Evolutionary conservation across 2,113 vertebrate species (phyloP), one percentile per base, ranked within the genome.

Genomic region (Trichechus manatus): DNA sequence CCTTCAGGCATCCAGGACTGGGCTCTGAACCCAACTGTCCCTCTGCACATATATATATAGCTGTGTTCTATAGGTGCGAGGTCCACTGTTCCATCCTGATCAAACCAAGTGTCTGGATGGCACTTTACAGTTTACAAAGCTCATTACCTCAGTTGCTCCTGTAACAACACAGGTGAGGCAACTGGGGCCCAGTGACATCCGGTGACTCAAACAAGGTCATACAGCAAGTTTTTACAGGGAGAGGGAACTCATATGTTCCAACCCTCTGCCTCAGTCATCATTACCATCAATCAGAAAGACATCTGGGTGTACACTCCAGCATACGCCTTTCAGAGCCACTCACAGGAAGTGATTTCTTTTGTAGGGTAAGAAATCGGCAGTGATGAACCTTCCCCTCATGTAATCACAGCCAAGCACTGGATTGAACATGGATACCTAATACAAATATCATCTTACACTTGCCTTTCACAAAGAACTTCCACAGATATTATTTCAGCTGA

Each of bases 141-240:
- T 47, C 64, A 3, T 36, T 42, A 31, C 20, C 31, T 82, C 15
- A 31, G 17, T 15, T 68, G 50, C 47, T 94, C 42, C 47, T 87
- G 1, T 31, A 33, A 63, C 75, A 80, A 77, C 36, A 72, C 0
- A 2, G 39, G 81, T 44, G 72, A 68, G 72, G 81, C 72, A 87
- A 13, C 3, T 15, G 25, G 64, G 66, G 20, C 66, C 84, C n/a
- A 50, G 66, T 9, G 44, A 64, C 15, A 78, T 33, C 59, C 59
- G 68, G 66, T n/a, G 78, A 97, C 59, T 81, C 89, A 90, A 42
- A 20, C 75, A 87, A 74, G 87, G 77, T 89, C 94, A 95, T 83
- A 95, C 17, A 94, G 56, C 86, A 81, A 59, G 89, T n/a, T 92
- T 94, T 74, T 20, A 74, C 89, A 63, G 61, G 47, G 29, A 68